Conservation (phyloP, 2,888 invertebrate genomes). For the Drosophila rellima region DNA sequence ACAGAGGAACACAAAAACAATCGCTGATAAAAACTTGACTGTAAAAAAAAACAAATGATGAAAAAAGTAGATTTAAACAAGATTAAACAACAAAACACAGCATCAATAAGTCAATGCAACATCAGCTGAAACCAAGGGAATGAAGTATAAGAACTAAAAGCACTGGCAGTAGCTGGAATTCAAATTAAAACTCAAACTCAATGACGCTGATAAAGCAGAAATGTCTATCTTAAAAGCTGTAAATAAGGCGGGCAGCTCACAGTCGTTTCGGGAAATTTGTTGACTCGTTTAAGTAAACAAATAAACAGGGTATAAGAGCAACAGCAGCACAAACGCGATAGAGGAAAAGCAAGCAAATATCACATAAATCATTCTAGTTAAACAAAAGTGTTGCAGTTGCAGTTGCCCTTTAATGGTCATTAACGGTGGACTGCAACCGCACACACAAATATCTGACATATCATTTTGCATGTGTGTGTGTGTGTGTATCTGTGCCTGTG, state of each 20-base stretch:
- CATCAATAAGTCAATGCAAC: conserved; percentile 4
- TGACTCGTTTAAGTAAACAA: conserved; percentile 21
- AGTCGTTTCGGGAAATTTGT: conserved; percentile 11
- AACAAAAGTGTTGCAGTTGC: conserved; percentile 45
- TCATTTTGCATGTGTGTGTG: conserved; percentile 2
- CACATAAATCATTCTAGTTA: conserved; percentile 38
- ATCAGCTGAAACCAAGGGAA: neutral
- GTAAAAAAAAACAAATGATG: neutral
- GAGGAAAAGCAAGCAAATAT: conserved; percentile 4
- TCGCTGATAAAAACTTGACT: neutral
- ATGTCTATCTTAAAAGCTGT: conserved; percentile 11
- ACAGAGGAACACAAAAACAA: neutral
- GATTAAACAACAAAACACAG: conserved; percentile 6
- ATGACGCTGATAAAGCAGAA: conserved; percentile 31
- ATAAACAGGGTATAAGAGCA: conserved; percentile 12
- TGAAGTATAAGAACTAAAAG: neutral
- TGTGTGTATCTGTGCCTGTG: conserved; percentile 7
- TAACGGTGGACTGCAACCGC: conserved; percentile 24
- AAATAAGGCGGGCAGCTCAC: conserved; percentile 9
- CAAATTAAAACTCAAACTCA: conserved; percentile 9
- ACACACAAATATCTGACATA: conserved; percentile 13
- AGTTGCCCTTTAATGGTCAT: conserved; percentile 35
- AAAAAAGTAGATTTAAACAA: conserved; percentile 15
- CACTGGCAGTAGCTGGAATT: conserved; percentile 7
- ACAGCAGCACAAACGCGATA: neutral